Conservation (phyloP, 53 echinoderm and acorn worm species). For the Paelopatides confundens region DNA sequence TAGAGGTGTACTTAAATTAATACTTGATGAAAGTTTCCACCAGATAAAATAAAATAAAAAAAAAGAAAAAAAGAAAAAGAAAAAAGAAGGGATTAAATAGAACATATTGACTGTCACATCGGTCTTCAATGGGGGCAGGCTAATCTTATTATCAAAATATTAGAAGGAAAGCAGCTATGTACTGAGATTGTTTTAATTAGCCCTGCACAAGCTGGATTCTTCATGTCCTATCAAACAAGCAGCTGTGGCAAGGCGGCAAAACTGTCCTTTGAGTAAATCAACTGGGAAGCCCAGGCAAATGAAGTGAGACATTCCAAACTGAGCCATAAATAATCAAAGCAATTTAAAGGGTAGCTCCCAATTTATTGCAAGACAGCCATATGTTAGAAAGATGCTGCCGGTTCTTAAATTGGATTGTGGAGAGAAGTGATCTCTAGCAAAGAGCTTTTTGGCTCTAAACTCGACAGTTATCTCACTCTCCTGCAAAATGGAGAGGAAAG, state of each 20-base stretch:
- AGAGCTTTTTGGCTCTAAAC: too few relatives aligned
- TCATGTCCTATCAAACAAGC: slow-evolving; percentile 24
- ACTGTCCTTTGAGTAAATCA: slow-evolving; percentile 41
- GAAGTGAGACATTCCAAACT: slow-evolving; percentile 46
- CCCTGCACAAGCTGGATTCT: slow-evolving; percentile 18
- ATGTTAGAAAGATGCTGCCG: neutral
- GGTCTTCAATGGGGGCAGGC: neutral
- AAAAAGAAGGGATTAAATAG: neutral
- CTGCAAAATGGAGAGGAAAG: too few relatives aligned
- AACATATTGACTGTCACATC: slow-evolving; percentile 17
- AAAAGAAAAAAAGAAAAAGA: neutral
- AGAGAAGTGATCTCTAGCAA: too few relatives aligned
- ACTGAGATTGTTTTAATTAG: slow-evolving; percentile 34
- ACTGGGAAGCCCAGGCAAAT: slow-evolving; percentile 31
- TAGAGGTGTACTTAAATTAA: neutral
- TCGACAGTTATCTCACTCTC: too few relatives aligned
- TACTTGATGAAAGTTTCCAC: neutral
- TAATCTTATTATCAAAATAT: slow-evolving; percentile 47
- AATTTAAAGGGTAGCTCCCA: slow-evolving; percentile 24
- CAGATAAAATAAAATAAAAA: too few relatives aligned
- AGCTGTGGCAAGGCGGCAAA: neutral
- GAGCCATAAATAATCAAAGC: slow-evolving; percentile 14
- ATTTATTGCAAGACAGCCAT: neutral
- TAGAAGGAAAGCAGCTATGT: slow-evolving; percentile 3
- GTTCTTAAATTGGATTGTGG: too few relatives aligned